phyloP scores from a whole-genome alignment of 1,140 invertebrate genomes.

The Eriosoma lanigerum region DNA sequence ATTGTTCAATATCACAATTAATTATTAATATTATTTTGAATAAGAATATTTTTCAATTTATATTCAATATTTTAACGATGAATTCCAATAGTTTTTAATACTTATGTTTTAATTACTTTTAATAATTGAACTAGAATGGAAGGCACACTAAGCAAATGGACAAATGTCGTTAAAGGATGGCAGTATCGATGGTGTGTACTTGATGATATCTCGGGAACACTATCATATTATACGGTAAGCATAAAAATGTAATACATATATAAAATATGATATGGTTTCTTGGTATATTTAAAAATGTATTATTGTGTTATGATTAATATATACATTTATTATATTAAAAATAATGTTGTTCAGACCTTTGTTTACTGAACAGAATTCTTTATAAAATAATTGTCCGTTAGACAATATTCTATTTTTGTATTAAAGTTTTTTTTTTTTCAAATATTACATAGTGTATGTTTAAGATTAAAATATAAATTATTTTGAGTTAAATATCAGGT shows the following conservation, averaged over 20 bases:
- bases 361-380: no score
- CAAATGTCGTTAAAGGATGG: constrained; percentile 99
- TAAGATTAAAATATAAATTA: no score
- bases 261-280: background rate
- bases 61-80: constrained; percentile 1
- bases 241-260: constrained; percentile 3
- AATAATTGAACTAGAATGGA: constrained; percentile 68
- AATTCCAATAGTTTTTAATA: constrained; percentile 31
- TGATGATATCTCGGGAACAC: constrained; percentile 89
- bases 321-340: no score
- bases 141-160: constrained; percentile 99
- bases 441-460: no score
- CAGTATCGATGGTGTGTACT: constrained; percentile 99
- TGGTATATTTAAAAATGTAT: no score
- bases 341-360: no score
- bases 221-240: constrained; percentile 97
- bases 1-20: background rate
- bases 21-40: background rate
- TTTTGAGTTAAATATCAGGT: no score
- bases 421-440: no score
- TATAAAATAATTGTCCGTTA: no score
- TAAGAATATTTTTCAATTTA: background rate
- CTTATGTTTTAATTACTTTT: constrained; percentile 30
- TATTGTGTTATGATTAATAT: no score
- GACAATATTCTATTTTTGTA: no score